Evolutionary conservation across 2,113 vertebrate species (phyloP).

Genomic region (Oryctolagus cuniculus): DNA sequence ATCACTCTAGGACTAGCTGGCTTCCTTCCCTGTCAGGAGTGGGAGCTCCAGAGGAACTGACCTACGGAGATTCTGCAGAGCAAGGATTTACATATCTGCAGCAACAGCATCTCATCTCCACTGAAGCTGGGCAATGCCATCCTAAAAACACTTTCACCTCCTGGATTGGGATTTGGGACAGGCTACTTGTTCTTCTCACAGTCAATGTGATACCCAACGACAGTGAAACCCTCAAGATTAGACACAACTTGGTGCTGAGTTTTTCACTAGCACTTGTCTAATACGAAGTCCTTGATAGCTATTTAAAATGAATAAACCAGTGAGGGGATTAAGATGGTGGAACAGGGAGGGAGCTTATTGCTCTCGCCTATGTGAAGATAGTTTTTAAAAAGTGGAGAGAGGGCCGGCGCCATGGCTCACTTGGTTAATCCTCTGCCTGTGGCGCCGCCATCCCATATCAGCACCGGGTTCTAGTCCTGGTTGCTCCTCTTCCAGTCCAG

Average conservation of each 20-base stretch:
- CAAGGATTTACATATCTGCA: background rate
- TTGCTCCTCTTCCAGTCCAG: no score
- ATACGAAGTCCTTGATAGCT: background rate
- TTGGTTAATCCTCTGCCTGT: no score
- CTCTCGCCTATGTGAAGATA: no score
- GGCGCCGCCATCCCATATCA: no score
- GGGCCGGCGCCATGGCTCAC: no score
- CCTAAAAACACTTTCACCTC: background rate
- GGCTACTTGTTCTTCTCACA: background rate
- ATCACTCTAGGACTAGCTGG: background rate
- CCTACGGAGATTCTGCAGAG: background rate
- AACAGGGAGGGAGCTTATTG: no score
- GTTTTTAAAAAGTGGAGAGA: no score
- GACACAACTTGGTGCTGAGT: background rate
- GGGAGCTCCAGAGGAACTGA: background rate
- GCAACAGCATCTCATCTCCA: rapidly evolving
- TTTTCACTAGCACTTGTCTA: background rate
- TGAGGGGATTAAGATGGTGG: no score
- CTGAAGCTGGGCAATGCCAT: background rate
- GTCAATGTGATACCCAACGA: background rate
- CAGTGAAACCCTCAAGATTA: background rate
- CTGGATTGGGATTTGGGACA: background rate
- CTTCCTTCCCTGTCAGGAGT: background rate
- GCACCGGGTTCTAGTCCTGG: no score
- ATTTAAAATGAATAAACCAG: background rate